These are phyloP conservation scores for Phocoena sinus DNA, from an alignment of 2,113 vertebrate species.

Conservation along the genomic window DNA sequence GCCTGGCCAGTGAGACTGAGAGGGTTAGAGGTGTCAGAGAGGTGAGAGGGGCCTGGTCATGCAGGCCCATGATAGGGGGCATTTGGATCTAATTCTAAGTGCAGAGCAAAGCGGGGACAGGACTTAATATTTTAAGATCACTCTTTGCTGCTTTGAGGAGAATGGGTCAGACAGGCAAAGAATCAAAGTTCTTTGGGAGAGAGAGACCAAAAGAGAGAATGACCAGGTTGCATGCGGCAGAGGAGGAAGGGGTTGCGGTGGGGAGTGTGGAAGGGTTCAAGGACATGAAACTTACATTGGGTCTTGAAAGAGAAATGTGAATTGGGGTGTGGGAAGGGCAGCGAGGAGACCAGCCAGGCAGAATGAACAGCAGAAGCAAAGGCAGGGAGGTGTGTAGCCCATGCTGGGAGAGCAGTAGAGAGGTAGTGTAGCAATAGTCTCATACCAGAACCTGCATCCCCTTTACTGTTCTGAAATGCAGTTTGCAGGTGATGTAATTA, in stretches of 20 bases:
- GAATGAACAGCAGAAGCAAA: not conserved
- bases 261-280: not conserved
- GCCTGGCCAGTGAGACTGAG: not conserved
- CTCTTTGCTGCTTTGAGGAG: not conserved
- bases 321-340: not conserved
- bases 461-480: not conserved
- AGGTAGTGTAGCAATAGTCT: not conserved
- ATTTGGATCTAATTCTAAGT: not conserved
- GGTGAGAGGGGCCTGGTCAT: not conserved
- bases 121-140: not conserved
- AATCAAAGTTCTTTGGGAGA: not conserved
- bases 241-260: accelerated
- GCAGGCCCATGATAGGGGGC: not conserved
- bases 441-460: not conserved
- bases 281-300: not conserved
- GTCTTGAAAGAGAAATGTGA: not conserved
- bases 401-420: not conserved
- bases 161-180: not conserved
- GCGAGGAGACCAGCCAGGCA: not conserved
- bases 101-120: not conserved
- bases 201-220: not conserved
- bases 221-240: not conserved
- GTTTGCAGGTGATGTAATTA: not conserved
- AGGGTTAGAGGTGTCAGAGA: not conserved
- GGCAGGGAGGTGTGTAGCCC: not conserved